Conservation (phyloP, 2,797 vertebrate species). For the Pteropus rufus region DNA sequence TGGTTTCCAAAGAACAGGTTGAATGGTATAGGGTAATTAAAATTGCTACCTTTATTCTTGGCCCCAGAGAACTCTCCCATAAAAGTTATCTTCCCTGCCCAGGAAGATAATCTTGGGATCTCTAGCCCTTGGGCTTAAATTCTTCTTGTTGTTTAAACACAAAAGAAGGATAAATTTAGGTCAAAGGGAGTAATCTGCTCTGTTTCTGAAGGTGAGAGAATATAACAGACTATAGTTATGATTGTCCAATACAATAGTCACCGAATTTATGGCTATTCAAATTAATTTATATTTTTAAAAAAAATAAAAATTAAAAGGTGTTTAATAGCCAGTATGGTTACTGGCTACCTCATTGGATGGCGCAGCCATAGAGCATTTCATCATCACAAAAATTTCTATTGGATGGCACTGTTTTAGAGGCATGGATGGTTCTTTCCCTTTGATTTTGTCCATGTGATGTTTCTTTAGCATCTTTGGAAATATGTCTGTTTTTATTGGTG, state of each 20-base stretch:
- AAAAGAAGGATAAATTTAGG: neutral
- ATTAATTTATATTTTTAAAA: neutral
- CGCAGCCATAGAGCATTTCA: neutral
- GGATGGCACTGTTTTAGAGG: neutral
- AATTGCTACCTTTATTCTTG: neutral
- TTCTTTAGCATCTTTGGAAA: slow-evolving; percentile 39
- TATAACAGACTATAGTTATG: neutral
- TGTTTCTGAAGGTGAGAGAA: neutral
- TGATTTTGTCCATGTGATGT: neutral
- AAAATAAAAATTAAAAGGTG: neutral
- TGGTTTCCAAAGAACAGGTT: neutral
- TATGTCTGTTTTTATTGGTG: neutral
- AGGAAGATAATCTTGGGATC: neutral
- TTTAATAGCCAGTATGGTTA: neutral
- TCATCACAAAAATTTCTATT: neutral
- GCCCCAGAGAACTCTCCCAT: neutral
- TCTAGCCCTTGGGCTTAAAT: neutral
- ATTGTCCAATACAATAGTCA: neutral
- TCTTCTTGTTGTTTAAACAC: neutral
- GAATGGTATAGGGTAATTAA: neutral
- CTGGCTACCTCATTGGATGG: neutral
- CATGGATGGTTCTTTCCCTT: neutral
- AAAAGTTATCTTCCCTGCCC: neutral
- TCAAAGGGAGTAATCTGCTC: neutral
- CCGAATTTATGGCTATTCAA: neutral